phyloP scores from a whole-genome alignment of 2,113 vertebrate genomes.

The Miniopterus natalensis region DNA sequence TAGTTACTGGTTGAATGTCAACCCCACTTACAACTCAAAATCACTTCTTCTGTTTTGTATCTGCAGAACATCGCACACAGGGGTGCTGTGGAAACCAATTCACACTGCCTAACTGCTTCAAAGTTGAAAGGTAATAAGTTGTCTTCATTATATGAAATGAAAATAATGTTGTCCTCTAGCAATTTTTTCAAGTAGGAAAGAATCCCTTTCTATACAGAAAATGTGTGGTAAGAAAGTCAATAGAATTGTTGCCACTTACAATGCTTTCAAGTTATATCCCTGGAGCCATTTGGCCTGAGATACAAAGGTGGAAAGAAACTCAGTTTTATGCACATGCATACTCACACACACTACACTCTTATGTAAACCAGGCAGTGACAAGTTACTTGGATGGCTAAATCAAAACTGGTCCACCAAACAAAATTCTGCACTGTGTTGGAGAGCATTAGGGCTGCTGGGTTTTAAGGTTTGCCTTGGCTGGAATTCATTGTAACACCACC shows the following conservation, averaged over 20 bases:
- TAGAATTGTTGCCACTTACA: constrained; percentile 63
- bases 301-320: constrained; percentile 58
- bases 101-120: not conserved
- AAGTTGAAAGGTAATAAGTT: constrained; percentile 38
- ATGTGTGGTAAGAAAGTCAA: constrained; percentile 39
- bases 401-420: not conserved
- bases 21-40: not conserved
- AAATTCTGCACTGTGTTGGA: not conserved
- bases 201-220: constrained; percentile 34
- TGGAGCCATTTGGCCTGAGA: constrained; percentile 17
- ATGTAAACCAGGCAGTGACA: constrained; percentile 43
- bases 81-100: not conserved
- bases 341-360: constrained; percentile 67
- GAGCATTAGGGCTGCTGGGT: constrained; percentile 39
- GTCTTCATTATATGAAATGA: constrained; percentile 51
- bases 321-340: constrained; percentile 65
- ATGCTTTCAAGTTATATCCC: constrained; percentile 63
- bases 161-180: constrained; percentile 21
- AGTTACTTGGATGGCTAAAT: constrained; percentile 65
- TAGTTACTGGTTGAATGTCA: not conserved
- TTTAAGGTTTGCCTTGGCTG: constrained; percentile 64
- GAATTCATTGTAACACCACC: constrained; percentile 65
- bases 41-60: not conserved
- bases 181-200: constrained; percentile 12
- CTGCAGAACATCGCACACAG: not conserved